Conservation (phyloP, 1,140 invertebrate species). For the Brachionus paranguensis region DNA sequence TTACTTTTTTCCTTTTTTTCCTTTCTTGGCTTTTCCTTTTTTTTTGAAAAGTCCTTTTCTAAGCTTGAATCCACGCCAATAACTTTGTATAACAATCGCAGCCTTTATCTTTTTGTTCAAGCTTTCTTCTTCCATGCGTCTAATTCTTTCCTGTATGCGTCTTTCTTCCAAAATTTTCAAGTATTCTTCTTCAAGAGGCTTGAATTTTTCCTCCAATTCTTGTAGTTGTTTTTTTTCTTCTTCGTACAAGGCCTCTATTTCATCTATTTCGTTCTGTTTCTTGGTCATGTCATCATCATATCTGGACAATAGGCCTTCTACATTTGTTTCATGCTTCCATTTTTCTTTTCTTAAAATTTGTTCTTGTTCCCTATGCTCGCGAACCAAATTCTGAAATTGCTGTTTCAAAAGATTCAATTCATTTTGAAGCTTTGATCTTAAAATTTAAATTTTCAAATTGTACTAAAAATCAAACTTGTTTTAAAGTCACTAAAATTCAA, state of each 20-base stretch:
- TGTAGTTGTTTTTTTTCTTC: constrained; percentile 33
- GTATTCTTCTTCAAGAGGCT: constrained; percentile 38
- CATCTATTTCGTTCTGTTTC: constrained; percentile 38
- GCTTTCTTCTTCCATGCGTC: constrained; percentile 26
- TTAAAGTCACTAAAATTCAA: too few species aligned
- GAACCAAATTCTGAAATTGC: neutral
- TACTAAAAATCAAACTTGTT: too few species aligned
- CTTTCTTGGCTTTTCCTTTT: constrained; percentile 39
- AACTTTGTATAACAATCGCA: constrained; percentile 37
- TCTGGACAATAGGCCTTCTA: neutral
- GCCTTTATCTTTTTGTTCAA: constrained; percentile 34
- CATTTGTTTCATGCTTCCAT: constrained; percentile 27
- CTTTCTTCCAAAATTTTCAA: constrained; percentile 36
- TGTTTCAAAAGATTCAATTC: neutral
- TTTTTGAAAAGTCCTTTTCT: constrained; percentile 39
- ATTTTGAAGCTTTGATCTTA: constrained; percentile 11
- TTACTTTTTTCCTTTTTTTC: constrained; percentile 32
- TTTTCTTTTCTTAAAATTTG: constrained; percentile 33
- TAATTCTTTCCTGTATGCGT: neutral
- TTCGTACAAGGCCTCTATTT: constrained; percentile 35
- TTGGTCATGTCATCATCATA: constrained; percentile 39
- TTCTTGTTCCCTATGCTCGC: constrained; percentile 20
- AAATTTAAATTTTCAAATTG: too few species aligned
- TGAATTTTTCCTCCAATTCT: constrained; percentile 37
- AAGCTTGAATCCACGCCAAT: constrained; percentile 32